Conservation (phyloP, 2,888 invertebrate genomes). For the Eupithecia abbreviata region DNA sequence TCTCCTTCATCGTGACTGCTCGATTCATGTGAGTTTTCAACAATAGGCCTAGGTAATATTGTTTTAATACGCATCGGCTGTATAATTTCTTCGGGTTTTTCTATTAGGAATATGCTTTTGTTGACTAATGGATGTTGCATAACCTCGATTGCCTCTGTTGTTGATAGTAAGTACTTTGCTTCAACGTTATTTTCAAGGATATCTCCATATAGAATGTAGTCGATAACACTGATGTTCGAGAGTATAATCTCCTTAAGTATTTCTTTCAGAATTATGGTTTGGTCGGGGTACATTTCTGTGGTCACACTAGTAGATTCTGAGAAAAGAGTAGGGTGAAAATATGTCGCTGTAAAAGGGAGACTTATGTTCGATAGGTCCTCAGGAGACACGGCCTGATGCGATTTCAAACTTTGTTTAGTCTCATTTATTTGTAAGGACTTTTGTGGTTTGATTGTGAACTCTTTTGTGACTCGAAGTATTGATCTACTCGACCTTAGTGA, state of each 20-base stretch:
- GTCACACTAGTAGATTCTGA: background rate
- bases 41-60: background rate
- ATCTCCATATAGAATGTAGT: slow-evolving; percentile 29
- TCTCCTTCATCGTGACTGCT: background rate
- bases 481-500: background rate
- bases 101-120: slow-evolving; percentile 1
- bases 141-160: background rate
- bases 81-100: slow-evolving; percentile 7
- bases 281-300: slow-evolving; percentile 18
- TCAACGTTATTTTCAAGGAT: background rate
- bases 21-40: background rate
- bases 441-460: background rate
- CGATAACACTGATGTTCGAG: slow-evolving; percentile 25
- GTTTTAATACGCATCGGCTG: background rate
- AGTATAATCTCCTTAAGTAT: slow-evolving; percentile 22
- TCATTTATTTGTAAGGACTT: too few relatives aligned
- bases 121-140: slow-evolving; percentile 1
- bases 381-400: background rate
- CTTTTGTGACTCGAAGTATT: background rate
- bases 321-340: background rate
- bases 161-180: slow-evolving; percentile 1
- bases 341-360: background rate
- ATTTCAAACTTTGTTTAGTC: background rate
- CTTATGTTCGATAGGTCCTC: background rate
- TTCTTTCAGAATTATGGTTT: slow-evolving; percentile 16